Conservation (phyloP, 1,140 invertebrate species). For the Telenomus remus region DNA sequence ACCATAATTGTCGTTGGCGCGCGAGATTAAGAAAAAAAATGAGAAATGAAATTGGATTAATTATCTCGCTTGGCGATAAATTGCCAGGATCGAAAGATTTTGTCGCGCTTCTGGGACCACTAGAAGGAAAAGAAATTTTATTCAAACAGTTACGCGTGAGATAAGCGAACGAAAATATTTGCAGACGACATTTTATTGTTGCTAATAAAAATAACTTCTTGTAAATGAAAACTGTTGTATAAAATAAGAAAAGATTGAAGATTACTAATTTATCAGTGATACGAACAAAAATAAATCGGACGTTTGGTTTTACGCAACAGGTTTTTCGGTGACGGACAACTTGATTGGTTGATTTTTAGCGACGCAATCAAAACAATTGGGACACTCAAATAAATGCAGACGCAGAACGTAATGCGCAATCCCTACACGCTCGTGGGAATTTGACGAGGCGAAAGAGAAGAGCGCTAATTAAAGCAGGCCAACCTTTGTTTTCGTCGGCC, state of each 20-base stretch:
- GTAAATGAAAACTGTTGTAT: no score
- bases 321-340: slow-evolving; percentile 18
- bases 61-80: neutral
- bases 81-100: neutral
- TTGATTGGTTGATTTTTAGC: slow-evolving; percentile 31
- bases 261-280: no score
- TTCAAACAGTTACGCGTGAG: no score
- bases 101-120: neutral
- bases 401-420: slow-evolving; percentile 24
- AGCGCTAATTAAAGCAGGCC: slow-evolving; percentile 63
- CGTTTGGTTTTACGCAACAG: slow-evolving; percentile 31
- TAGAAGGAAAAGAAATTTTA: neutral
- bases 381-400: slow-evolving; percentile 18
- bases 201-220: no score
- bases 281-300: slow-evolving; percentile 2
- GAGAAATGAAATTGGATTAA: neutral
- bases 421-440: slow-evolving; percentile 61
- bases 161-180: no score
- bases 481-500: slow-evolving; percentile 64
- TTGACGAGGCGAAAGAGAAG: slow-evolving; percentile 48
- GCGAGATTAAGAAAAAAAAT: neutral
- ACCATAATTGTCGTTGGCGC: neutral
- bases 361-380: slow-evolving; percentile 35
- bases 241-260: no score
- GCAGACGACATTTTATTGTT: no score